Conservation (phyloP, 2,888 invertebrate species). For the Nomada lathburiana region DNA sequence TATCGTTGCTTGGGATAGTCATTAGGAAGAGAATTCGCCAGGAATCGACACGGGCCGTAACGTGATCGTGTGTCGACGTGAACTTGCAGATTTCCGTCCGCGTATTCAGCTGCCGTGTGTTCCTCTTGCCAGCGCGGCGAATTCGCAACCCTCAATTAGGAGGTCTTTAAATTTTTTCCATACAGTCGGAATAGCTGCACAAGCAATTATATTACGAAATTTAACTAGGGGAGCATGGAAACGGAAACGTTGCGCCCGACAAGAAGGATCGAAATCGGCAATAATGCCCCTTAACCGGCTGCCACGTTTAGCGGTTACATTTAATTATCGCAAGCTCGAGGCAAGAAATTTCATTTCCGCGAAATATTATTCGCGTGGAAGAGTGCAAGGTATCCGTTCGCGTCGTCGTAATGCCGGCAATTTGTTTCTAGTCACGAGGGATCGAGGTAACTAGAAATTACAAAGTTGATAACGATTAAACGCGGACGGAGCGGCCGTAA, state of each 20-base stretch:
- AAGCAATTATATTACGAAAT: too few species aligned
- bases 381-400: too few species aligned
- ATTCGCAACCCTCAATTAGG: not conserved
- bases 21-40: constrained; percentile 32
- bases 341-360: too few species aligned
- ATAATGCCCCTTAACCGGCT: too few species aligned
- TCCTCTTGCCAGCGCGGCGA: not conserved
- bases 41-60: constrained; percentile 26
- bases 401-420: not conserved
- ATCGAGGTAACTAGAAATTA: not conserved
- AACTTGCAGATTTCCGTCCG: constrained; percentile 19
- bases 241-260: not conserved
- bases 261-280: not conserved
- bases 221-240: too few species aligned
- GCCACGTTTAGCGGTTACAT: too few species aligned
- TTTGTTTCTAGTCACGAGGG: not conserved
- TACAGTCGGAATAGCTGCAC: not conserved
- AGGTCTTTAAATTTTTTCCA: not conserved
- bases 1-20: not conserved
- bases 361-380: too few species aligned
- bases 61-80: constrained; percentile 27
- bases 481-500: too few species aligned
- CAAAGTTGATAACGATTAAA: constrained; percentile 3
- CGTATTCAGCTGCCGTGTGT: constrained; percentile 5
- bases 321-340: too few species aligned